Percentiles rank a stretch among this genome's conserved stretches.
These are phyloP conservation scores for Tolmerus cingulatus DNA, from an alignment of 2,888 invertebrate genomes.

Conservation along the genomic window DNA sequence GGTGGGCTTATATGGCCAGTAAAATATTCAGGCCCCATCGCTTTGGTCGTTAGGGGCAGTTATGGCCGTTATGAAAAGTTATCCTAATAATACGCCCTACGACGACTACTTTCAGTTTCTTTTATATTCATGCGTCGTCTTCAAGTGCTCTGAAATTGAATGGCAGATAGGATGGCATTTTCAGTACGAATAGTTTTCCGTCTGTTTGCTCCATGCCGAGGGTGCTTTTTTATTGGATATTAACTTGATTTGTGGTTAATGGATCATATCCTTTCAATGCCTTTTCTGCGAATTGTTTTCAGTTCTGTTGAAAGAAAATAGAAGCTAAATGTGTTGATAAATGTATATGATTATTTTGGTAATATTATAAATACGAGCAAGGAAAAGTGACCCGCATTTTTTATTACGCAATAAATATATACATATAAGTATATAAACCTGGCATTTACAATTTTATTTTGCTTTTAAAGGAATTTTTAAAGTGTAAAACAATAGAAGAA, in stretches of 20 bases:
- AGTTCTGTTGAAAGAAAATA: neutral
- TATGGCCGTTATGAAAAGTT: slow-evolving; percentile 12
- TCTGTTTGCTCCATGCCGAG: neutral
- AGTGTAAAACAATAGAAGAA: no score
- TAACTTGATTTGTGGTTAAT: neutral
- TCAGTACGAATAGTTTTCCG: neutral
- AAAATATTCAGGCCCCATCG: slow-evolving; percentile 9
- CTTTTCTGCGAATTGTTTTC: neutral
- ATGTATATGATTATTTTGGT: neutral
- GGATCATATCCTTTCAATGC: neutral
- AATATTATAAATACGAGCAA: neutral
- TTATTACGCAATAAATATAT: neutral
- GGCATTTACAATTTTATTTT: no score
- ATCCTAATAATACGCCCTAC: neutral
- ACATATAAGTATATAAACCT: no score
- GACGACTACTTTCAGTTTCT: slow-evolving; percentile 1
- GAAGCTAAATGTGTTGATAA: neutral
- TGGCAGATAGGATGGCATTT: neutral
- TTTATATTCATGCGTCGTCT: neutral
- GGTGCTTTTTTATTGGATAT: neutral
- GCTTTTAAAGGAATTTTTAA: no score
- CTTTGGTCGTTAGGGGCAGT: neutral
- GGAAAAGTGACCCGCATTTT: neutral
- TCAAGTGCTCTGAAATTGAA: neutral
- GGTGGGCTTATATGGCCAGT: neutral